These are phyloP conservation scores for Drosophila demipolita DNA, from an alignment of 2,888 invertebrate species.

Conservation along the genomic window DNA sequence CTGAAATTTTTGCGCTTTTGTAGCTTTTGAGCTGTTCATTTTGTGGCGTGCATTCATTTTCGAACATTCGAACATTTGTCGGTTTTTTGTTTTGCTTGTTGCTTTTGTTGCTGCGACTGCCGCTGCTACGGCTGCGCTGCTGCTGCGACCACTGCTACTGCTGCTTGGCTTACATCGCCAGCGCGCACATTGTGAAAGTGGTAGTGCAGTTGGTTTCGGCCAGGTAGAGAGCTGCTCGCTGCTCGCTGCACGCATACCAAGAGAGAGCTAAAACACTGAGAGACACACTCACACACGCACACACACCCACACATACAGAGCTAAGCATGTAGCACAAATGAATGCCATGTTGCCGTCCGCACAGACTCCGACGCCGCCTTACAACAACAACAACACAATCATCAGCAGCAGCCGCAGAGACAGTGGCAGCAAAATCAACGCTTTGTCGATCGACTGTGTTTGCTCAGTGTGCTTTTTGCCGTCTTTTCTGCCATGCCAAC, in stretches of 20 bases:
- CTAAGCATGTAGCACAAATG: slow-evolving; percentile 78
- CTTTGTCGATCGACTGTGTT: slow-evolving; percentile 64
- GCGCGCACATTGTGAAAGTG: slow-evolving; percentile 68
- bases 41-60: slow-evolving; percentile 73
- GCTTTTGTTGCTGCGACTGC: slow-evolving; percentile 25
- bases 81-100: slow-evolving; percentile 3
- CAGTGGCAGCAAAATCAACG: slow-evolving; percentile 58
- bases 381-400: slow-evolving; percentile 46
- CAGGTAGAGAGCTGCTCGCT: slow-evolving; percentile 60
- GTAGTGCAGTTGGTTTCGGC: slow-evolving; percentile 69
- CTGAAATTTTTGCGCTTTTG: slow-evolving; percentile 51
- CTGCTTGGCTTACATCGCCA: slow-evolving; percentile 43
- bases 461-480: slow-evolving; percentile 69
- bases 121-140: slow-evolving; percentile 5
- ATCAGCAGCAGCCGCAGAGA: slow-evolving; percentile 35
- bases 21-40: slow-evolving; percentile 65
- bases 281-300: slow-evolving; percentile 28
- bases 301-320: slow-evolving; percentile 35
- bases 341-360: slow-evolving; percentile 72
- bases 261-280: slow-evolving; percentile 11
- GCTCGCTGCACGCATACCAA: slow-evolving; percentile 45
- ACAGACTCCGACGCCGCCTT: slow-evolving; percentile 73
- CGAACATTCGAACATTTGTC: slow-evolving; percentile 64
- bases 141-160: slow-evolving; percentile 16
- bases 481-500: slow-evolving; percentile 43